Evolutionary conservation across 2,888 invertebrate genomes (phyloP), one percentile per base, ranked within the genome.

Genomic region (Drosophila austrosaltans): DNA sequence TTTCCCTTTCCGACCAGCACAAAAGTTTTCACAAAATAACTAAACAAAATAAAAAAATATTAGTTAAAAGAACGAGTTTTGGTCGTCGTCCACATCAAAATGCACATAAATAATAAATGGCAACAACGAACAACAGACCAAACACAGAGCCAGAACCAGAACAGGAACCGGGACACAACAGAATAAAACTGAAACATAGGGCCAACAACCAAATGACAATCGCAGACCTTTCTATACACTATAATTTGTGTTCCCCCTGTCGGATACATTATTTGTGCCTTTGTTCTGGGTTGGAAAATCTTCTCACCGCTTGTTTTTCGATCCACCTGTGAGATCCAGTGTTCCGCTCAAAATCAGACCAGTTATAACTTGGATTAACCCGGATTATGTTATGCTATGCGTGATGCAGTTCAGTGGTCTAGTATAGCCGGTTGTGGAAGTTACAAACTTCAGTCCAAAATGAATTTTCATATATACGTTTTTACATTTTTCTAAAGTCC

Each of bases 101-200:
- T 84, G 83, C 87, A 84, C 89, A 84, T 84, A 84, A 89, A 84
- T 84, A 84, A 84, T 84, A 84, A 79, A 83, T 87, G 89, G 75
- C 84, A 74, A 73, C 81, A 73, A 62, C 66, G 81, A 84, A 73
- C 87, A 72, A 71, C 80, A 71, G 60, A 65, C 81, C 58, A 72
- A 48, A 48, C 10, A 48, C 48, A 48, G 48, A 48, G 25, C 48
- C 63, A 61, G 65, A 53, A 53, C 69, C 63, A 75, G 58, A 66
- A 82, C 84, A 85, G 78, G 69, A 82, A 75, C 73, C 62, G 61
- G 70, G 44, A 66, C 67, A 67, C 48, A 63, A 68, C 54, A 65
- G 63, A 39, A 30, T 32, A 57, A 63, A 59, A 65, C 66, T 67
- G 68, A 28, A 69, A 70, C 67, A 72, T 20, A 44, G 44, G 22